These are phyloP conservation scores for Mungos mungo DNA, from an alignment of 2,113 vertebrate genomes.

Conservation along the genomic window DNA sequence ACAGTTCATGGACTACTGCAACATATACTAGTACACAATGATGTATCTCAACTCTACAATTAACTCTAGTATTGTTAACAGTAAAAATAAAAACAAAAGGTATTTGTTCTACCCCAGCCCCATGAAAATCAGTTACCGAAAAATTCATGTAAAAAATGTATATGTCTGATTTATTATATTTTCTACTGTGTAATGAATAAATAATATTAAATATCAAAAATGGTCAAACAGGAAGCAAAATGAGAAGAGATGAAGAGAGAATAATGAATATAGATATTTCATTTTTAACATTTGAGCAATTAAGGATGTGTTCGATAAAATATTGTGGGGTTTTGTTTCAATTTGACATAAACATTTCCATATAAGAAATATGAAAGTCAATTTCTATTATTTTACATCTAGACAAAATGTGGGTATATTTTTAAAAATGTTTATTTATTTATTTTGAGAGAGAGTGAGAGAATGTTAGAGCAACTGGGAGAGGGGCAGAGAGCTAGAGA, in stretches of 20 bases:
- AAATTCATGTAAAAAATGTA: not conserved
- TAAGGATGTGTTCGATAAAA: not conserved
- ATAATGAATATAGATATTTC: not conserved
- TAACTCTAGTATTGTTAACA: no score
- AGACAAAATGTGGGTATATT: not conserved
- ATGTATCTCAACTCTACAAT: not conserved
- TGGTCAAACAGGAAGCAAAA: not conserved
- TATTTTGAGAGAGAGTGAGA: no score
- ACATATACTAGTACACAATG: not conserved
- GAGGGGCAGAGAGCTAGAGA: no score
- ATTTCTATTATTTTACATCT: not conserved
- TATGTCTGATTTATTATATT: not conserved
- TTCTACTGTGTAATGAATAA: not conserved
- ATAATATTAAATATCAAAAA: not conserved
- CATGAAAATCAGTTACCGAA: not conserved
- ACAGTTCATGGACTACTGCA: not conserved
- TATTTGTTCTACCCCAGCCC: not conserved
- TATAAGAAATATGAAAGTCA: not conserved
- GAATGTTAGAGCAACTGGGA: no score
- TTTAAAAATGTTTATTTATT: no score
- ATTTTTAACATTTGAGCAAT: not conserved
- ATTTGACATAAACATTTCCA: not conserved
- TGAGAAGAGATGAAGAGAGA: not conserved
- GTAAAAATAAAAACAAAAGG: not conserved
- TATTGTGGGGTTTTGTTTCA: not conserved